Percentiles rank a stretch among this genome's conserved stretches.
phyloP scores from a whole-genome alignment of 2,888 invertebrate species.

The Spicauda simplicius region DNA sequence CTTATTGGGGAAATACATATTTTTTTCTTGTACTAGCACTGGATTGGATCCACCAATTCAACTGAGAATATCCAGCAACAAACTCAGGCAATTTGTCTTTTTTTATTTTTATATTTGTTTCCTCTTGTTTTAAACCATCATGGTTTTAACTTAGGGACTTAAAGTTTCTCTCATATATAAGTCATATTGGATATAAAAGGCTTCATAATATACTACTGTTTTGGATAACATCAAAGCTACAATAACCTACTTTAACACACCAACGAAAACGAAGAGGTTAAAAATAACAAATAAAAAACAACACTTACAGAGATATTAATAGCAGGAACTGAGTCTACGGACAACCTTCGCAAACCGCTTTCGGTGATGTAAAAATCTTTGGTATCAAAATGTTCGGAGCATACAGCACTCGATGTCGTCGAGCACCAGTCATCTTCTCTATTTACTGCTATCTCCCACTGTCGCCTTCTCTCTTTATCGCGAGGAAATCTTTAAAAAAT shows the following conservation, averaged over 20 bases:
- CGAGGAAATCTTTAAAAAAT: conserved; percentile 61
- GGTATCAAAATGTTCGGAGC: conserved; percentile 68
- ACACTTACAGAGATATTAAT: conserved; percentile 71
- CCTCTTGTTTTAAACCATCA: no score
- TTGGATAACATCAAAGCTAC: no score
- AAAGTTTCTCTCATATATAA: no score
- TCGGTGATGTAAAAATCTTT: conserved; percentile 70
- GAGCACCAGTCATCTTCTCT: conserved; percentile 63
- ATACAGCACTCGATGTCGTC: conserved; percentile 67
- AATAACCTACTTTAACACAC: not conserved
- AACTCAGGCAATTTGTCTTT: no score
- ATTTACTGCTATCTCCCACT: conserved; percentile 71
- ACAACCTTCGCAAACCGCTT: conserved; percentile 65
- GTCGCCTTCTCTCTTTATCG: conserved; percentile 58
- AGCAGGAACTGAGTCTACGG: conserved; percentile 60
- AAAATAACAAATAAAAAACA: not conserved
- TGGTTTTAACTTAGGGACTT: no score
- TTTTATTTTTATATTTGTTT: no score
- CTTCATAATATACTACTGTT: no score
- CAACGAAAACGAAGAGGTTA: not conserved
- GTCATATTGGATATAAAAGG: no score
- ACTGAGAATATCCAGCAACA: no score
- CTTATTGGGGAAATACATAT: no score
- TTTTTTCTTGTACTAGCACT: no score
- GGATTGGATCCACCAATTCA: no score